Percentiles rank a stretch among this genome's conserved stretches.
Conservation (phyloP, 64 coral and sea anemone genomes). For the Platygyra sinensis region DNA sequence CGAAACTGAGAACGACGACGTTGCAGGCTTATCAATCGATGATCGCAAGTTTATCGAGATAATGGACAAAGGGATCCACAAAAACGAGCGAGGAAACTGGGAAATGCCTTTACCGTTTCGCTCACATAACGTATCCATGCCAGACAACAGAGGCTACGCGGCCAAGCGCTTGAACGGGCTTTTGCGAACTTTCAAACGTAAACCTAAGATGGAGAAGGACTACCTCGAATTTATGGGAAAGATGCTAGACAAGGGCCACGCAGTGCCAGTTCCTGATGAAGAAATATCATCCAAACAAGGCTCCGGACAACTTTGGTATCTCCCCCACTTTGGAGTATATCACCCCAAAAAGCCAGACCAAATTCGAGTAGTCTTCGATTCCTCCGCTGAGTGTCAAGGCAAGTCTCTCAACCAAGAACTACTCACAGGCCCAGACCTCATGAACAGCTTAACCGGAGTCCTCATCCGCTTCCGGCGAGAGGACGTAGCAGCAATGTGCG, state of each 20-base stretch:
- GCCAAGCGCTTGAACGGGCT: conserved; percentile 1
- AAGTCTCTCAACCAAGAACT: conserved; percentile 44
- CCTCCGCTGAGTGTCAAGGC: conserved; percentile 2
- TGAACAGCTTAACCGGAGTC: not conserved
- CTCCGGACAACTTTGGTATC: conserved; percentile 7
- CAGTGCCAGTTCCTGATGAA: not conserved
- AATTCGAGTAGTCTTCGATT: conserved; percentile 38
- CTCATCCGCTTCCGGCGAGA: not conserved
- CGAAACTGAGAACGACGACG: not conserved
- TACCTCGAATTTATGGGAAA: conserved; percentile 43
- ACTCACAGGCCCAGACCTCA: conserved; percentile 17
- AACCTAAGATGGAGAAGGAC: conserved; percentile 27
- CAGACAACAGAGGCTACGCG: conserved; percentile 4
- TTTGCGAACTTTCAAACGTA: not conserved
- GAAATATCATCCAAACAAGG: not conserved
- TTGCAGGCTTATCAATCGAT: not conserved
- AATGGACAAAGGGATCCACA: conserved; percentile 31
- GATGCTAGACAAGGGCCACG: conserved; percentile 20
- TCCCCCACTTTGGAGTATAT: conserved; percentile 26
- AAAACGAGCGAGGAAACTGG: conserved; percentile 25
- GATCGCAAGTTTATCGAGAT: conserved; percentile 3
- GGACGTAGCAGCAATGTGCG: conserved; percentile 13
- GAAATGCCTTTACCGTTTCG: conserved; percentile 43
- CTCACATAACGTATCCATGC: not conserved
- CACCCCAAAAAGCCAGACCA: conserved; percentile 22